These are phyloP conservation scores for Spheniscus humboldti DNA, from an alignment of 2,797 vertebrate genomes.

Conservation along the genomic window DNA sequence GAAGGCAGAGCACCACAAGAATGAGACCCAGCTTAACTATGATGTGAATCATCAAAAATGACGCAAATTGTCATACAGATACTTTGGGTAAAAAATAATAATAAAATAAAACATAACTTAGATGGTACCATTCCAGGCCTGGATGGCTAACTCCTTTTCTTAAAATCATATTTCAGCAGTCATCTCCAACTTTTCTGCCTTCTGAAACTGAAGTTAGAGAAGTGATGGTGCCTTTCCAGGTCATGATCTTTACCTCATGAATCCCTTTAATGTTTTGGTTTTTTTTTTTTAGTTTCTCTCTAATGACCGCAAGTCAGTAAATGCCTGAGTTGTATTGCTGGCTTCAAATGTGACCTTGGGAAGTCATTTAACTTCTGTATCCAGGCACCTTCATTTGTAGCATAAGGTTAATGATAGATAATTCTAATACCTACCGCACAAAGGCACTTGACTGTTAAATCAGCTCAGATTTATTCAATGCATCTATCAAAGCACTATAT, in stretches of 20 bases:
- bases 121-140: background rate
- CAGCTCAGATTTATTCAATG: background rate
- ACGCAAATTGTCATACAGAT: background rate
- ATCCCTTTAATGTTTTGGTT: background rate
- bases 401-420: conserved; percentile 3
- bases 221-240: background rate
- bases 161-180: background rate
- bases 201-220: background rate
- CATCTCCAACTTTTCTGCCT: background rate
- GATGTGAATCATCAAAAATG: background rate
- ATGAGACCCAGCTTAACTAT: background rate
- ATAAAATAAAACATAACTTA: background rate
- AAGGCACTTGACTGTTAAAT: background rate
- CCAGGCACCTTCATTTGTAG: background rate
- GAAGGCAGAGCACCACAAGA: background rate
- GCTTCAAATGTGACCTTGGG: background rate
- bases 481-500: background rate
- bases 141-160: background rate
- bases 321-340: background rate
- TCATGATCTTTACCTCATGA: background rate
- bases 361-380: background rate
- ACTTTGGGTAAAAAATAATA: background rate
- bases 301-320: background rate
- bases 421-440: background rate
- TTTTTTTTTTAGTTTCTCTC: background rate